These are phyloP conservation scores for Daktulosphaira vitifoliae DNA, from an alignment of 1,140 invertebrate species.

Conservation along the genomic window DNA sequence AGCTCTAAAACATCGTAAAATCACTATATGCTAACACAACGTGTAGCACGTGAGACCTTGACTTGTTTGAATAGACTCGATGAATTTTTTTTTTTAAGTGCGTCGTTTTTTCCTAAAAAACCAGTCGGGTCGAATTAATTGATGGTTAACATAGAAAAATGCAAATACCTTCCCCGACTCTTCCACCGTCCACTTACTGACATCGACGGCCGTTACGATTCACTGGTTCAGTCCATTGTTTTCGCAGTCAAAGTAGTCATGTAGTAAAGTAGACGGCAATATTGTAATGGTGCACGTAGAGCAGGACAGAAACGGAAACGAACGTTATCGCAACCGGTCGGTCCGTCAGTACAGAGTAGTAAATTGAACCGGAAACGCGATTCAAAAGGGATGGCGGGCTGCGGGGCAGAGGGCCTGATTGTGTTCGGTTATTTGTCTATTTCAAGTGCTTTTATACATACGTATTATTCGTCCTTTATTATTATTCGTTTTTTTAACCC, in stretches of 20 bases:
- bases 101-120: too few species aligned
- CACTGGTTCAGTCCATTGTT: constrained; percentile 27
- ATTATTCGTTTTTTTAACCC: constrained; percentile 16
- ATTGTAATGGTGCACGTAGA: too few species aligned
- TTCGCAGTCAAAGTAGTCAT: not conserved
- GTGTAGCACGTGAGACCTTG: too few species aligned
- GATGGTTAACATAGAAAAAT: too few species aligned
- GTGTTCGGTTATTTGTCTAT: not conserved
- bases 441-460: not conserved
- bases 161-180: not conserved
- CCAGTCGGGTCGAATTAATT: too few species aligned
- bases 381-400: not conserved
- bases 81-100: too few species aligned
- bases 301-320: constrained; percentile 12
- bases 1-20: too few species aligned
- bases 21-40: too few species aligned
- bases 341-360: constrained; percentile 5
- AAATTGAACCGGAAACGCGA: constrained; percentile 32
- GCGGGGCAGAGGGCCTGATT: not conserved
- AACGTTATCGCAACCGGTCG: constrained; percentile 30
- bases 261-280: too few species aligned
- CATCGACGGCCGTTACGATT: constrained; percentile 1
- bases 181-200: too few species aligned
- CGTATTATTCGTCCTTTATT: not conserved
- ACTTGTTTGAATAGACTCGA: too few species aligned